Conservation (phyloP, 2,888 invertebrate genomes). For the Lamproptera curius region DNA sequence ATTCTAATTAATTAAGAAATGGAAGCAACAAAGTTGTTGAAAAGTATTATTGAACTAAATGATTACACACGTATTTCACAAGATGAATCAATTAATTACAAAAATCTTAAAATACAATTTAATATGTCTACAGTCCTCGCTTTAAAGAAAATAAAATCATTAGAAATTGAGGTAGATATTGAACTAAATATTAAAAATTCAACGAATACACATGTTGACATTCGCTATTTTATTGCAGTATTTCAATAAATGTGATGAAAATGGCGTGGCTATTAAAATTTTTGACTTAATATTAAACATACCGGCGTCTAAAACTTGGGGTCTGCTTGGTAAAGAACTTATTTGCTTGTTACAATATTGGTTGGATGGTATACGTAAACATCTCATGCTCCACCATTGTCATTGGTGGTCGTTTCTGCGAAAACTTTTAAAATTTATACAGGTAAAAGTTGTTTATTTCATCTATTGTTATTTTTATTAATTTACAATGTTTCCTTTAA, state of each 20-base stretch:
- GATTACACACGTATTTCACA: constrained; percentile 46
- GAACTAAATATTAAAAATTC: background rate
- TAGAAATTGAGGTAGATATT: constrained; percentile 54
- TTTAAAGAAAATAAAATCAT: constrained; percentile 48
- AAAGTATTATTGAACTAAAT: constrained; percentile 41
- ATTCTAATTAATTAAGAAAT: constrained; percentile 33
- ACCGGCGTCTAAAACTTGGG: constrained; percentile 54
- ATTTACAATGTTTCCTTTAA: too few relatives aligned
- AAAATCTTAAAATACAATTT: constrained; percentile 39
- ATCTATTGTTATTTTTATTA: too few relatives aligned
- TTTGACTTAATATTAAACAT: constrained; percentile 42
- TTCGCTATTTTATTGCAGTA: constrained; percentile 52
- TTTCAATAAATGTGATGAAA: constrained; percentile 50
- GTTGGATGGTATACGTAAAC: constrained; percentile 51
- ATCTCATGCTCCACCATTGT: constrained; percentile 41
- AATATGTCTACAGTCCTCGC: constrained; percentile 49
- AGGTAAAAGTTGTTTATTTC: too few relatives aligned
- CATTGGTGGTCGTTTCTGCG: constrained; percentile 59
- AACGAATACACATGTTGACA: too few relatives aligned
- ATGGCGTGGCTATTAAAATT: constrained; percentile 49
- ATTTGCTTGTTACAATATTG: constrained; percentile 50
- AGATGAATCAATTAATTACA: constrained; percentile 33
- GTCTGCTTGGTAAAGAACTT: constrained; percentile 47
- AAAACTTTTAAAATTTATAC: constrained; percentile 43
- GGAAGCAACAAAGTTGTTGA: constrained; percentile 45